Percentiles rank a stretch among this genome's conserved stretches.
Evolutionary conservation across 2,888 invertebrate genomes (phyloP).

Genomic region (Trichogramma evanescens): DNA sequence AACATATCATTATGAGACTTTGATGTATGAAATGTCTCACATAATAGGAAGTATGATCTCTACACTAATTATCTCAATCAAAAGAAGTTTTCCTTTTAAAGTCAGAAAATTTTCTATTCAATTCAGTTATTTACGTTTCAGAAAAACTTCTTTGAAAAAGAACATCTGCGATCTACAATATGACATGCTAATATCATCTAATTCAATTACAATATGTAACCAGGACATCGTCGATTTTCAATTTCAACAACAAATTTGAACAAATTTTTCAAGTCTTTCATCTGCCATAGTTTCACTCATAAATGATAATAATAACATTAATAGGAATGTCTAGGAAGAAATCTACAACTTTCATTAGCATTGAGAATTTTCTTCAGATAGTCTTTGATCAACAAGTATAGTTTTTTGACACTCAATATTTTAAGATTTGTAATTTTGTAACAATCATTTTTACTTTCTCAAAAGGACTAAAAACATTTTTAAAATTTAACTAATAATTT

Average conservation of each 20-base stretch:
- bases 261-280: constrained; percentile 29
- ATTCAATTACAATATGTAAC: constrained; percentile 12
- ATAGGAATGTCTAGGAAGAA: constrained; percentile 35
- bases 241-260: background rate
- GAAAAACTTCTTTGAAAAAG: constrained; percentile 11
- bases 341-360: constrained; percentile 16
- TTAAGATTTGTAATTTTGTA: too few relatives aligned
- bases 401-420: too few relatives aligned
- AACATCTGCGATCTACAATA: constrained; percentile 8
- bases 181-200: constrained; percentile 9
- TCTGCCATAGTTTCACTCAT: constrained; percentile 22
- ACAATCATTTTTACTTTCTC: too few relatives aligned
- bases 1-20: constrained; percentile 9
- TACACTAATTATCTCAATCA: constrained; percentile 3
- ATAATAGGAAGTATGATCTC: background rate
- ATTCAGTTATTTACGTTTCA: background rate
- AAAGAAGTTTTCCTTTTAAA: constrained; percentile 7
- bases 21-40: constrained; percentile 3
- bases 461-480: too few relatives aligned
- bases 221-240: constrained; percentile 15
- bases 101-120: background rate
- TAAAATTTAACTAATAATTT: too few relatives aligned
- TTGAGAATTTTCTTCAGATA: constrained; percentile 6
- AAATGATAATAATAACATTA: constrained; percentile 35
- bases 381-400: constrained; percentile 14